Evolutionary conservation across 1,140 invertebrate species (phyloP).

Genomic region (Saxidomus purpurata): DNA sequence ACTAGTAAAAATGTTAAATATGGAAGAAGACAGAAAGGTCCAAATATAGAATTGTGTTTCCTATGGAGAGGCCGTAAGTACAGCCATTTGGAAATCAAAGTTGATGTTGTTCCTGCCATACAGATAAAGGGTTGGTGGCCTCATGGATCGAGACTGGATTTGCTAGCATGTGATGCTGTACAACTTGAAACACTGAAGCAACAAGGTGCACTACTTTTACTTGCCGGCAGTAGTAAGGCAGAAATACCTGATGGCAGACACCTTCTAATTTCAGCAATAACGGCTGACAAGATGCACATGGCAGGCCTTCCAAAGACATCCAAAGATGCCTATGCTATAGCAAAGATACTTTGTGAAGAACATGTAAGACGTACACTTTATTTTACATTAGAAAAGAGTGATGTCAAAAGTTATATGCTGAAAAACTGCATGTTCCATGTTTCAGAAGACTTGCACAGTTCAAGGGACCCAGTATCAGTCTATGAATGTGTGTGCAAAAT

Average conservation of each 20-base stretch:
- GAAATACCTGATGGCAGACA: background rate
- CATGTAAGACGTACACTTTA: background rate
- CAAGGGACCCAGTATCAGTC: background rate
- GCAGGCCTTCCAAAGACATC: background rate
- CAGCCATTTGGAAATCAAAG: background rate
- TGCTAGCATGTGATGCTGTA: background rate
- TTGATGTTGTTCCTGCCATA: background rate
- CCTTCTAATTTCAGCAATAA: background rate
- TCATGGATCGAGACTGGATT: background rate
- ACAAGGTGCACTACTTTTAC: background rate
- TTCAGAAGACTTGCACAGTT: background rate
- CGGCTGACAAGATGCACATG: background rate
- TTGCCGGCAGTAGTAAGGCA: background rate
- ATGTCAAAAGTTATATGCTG: background rate
- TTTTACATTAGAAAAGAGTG: background rate
- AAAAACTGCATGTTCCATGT: background rate
- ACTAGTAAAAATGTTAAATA: background rate
- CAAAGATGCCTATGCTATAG: background rate
- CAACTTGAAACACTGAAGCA: background rate
- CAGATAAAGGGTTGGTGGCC: background rate
- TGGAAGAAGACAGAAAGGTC: background rate
- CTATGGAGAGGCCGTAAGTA: background rate
- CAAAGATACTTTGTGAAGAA: background rate
- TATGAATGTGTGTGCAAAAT: background rate
- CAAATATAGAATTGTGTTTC: background rate